Evolutionary conservation across 2,113 vertebrate species (phyloP), one percentile per base, ranked within the genome.

Genomic region (Pelecanus crispus): DNA sequence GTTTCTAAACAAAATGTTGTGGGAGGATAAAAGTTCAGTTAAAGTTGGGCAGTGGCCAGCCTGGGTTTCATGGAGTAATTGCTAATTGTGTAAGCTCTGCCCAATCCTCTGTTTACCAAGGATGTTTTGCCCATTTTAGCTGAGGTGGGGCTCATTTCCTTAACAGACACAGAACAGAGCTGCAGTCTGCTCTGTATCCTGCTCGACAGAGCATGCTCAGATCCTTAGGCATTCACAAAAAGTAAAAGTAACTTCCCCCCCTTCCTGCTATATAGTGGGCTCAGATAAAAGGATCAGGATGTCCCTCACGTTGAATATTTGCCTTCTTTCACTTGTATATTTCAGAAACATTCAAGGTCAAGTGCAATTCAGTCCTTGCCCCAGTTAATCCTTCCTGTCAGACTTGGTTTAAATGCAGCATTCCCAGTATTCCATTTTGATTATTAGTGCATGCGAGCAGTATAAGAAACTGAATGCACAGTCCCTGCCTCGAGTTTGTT

Each of bases 141-240:
- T 87, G 94, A 97, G 97, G 97, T 97, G 97, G 97, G 97, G 98
- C 91, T 97, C 97, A 71, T 96, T 98, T 98, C 97, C 97, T 97
- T 86, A 84, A 97, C 94, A 97, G 96, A 97, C 96, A 95, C 93
- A 94, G 95, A 94, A 81, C 93, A 95, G 94, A 94, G 94, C 96
- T 75, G 96, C 97, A 94, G 97, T 97, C 97, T 97, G 92, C 90
- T 91, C 91, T 61, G 92, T 95, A 98, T 98, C 98, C 98, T 98
- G 98, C 96, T 83, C 38, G 3, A 95, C 83, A 81, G 93, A 97
- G 96, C 97, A 97, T 96, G 97, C 96, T 97, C 95, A 92, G 92
- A 92, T 81, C 83, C 95, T 85, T 36, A 95, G 73, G 77, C 92
- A 91, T 81, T 96, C 78, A 91, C 68, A 83, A 88, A 97, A 96